These are phyloP conservation scores for Muricea muricata DNA, from an alignment of 92 coral and sea anemone species.

Conservation along the genomic window DNA sequence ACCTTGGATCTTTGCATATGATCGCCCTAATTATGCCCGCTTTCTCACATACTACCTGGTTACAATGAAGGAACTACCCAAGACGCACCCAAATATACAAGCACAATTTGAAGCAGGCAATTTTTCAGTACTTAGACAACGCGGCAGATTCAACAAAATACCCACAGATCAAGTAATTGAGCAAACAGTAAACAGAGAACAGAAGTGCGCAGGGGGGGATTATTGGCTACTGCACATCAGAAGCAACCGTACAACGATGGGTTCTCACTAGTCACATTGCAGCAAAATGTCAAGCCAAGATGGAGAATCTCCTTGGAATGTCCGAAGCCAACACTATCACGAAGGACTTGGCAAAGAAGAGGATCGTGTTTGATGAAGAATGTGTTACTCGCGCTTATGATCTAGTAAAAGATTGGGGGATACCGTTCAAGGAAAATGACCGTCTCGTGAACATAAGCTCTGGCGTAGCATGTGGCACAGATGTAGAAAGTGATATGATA, in stretches of 20 bases:
- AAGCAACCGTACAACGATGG: slow-evolving; percentile 31
- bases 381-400: slow-evolving; percentile 26
- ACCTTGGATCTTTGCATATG: slow-evolving; percentile 17
- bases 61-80: not conserved
- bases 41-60: not conserved
- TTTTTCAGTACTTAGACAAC: not conserved
- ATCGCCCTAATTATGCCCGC: slow-evolving; percentile 20
- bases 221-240: not conserved
- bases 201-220: slow-evolving; percentile 21
- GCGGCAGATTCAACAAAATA: not conserved
- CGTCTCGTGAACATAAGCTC: slow-evolving; percentile 15
- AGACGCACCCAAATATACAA: not conserved
- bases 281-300: not conserved
- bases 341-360: slow-evolving; percentile 8
- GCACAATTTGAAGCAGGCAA: slow-evolving; percentile 9
- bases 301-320: slow-evolving; percentile 23
- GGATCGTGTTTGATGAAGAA: slow-evolving; percentile 30
- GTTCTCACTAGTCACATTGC: slow-evolving; percentile 28
- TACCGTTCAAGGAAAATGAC: slow-evolving; percentile 10
- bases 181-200: not conserved
- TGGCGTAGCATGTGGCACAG: not conserved
- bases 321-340: not conserved
- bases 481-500: not conserved
- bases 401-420: slow-evolving; percentile 2
- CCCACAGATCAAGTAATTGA: slow-evolving; percentile 1